phyloP scores from a whole-genome alignment of 2,113 vertebrate species.

The Athene cunicularia region DNA sequence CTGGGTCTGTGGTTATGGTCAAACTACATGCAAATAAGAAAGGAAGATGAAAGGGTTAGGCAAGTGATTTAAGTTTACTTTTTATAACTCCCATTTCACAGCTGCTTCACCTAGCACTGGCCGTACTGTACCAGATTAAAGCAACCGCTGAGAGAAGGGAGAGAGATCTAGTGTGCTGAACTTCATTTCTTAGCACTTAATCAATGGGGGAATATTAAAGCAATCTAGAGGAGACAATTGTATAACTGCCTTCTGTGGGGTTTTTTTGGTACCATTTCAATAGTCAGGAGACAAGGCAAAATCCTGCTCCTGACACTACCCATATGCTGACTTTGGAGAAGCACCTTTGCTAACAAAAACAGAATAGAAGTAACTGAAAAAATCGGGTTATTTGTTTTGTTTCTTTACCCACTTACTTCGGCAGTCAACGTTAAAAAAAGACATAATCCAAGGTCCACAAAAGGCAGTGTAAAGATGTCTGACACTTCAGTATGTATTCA shows the following conservation, averaged over 20 bases:
- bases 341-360: neutral
- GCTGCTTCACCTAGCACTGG: neutral
- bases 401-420: neutral
- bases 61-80: neutral
- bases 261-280: neutral
- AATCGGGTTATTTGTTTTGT: neutral
- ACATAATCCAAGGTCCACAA: neutral
- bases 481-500: neutral
- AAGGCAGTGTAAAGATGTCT: neutral
- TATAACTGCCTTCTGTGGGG: neutral
- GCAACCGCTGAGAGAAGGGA: neutral
- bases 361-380: neutral
- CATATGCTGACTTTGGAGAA: neutral
- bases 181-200: neutral
- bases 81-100: neutral
- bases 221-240: neutral
- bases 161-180: neutral
- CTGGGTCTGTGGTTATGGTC: neutral
- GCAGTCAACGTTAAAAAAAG: neutral
- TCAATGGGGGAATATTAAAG: neutral
- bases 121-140: neutral
- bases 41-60: neutral
- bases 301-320: neutral
- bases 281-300: neutral
- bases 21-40: neutral